Percentiles rank a stretch among this genome's conserved stretches.
These are phyloP conservation scores for Eciton burchellii DNA, from an alignment of 1,140 invertebrate species.

Conservation along the genomic window DNA sequence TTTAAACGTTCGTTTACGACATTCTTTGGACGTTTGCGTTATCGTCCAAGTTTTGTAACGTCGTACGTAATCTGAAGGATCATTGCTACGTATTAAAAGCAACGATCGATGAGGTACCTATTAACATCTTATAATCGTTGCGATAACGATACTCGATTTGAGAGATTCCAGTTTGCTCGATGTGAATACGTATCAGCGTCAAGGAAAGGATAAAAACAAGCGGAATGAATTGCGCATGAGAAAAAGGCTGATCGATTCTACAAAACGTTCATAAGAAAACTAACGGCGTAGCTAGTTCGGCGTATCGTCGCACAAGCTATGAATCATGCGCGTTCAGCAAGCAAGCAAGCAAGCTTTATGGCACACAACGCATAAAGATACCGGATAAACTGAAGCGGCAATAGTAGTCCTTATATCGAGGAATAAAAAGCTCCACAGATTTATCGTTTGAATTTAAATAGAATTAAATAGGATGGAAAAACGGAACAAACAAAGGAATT, in stretches of 20 bases:
- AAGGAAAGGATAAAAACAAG: conserved; percentile 22
- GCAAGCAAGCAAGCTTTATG: conserved; percentile 31
- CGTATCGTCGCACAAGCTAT: conserved; percentile 23
- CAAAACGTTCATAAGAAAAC: conserved; percentile 5
- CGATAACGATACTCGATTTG: conserved; percentile 24
- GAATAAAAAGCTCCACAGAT: not conserved
- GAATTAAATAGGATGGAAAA: no score
- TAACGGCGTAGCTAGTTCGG: conserved; percentile 8
- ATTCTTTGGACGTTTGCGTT: not conserved
- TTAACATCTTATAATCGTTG: not conserved
- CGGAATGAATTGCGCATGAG: conserved; percentile 51
- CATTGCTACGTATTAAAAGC: not conserved
- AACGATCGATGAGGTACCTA: not conserved
- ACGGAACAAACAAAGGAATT: not conserved
- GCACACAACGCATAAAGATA: conserved; percentile 51
- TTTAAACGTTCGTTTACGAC: no score
- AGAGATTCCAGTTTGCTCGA: conserved; percentile 14
- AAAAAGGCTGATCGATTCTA: conserved; percentile 28
- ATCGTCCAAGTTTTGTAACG: not conserved
- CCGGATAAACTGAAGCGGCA: conserved; percentile 18
- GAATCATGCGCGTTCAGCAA: conserved; percentile 43
- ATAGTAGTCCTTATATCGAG: not conserved
- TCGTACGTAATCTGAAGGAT: not conserved
- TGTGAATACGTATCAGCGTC: conserved; percentile 5
- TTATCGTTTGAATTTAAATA: no score